Percentiles rank a stretch among this genome's conserved stretches.
Conservation (phyloP, 2,888 invertebrate species). For the Oligia fasciuncula region DNA sequence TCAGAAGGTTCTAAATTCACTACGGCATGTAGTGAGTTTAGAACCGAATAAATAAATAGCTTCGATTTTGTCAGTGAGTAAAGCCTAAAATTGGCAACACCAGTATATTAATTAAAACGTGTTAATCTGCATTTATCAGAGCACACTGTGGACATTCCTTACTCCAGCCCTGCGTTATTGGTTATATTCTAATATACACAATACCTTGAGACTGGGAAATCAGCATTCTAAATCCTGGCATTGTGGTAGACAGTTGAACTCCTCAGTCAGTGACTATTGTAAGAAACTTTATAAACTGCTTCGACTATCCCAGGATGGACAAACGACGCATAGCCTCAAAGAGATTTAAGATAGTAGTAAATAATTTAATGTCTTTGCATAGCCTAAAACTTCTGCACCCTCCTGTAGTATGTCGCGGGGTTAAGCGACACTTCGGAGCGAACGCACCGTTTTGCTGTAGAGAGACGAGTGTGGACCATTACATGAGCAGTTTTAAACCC, state of each 20-base stretch:
- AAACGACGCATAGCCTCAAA: not conserved
- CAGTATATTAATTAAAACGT: not conserved
- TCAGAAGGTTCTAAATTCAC: slow-evolving; percentile 34
- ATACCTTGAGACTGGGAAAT: not conserved
- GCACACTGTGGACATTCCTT: not conserved
- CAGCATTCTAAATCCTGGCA: not conserved
- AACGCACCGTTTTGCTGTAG: slow-evolving; percentile 13
- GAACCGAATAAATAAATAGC: not conserved
- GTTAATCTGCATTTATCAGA: not conserved
- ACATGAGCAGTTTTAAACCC: slow-evolving; percentile 51
- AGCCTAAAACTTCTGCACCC: slow-evolving; percentile 13
- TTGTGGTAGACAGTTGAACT: not conserved
- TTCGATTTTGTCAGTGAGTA: not conserved
- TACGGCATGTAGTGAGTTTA: not conserved
- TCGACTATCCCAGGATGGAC: not conserved
- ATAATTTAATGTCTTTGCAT: no score
- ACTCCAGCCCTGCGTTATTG: not conserved
- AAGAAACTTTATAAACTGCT: no score
- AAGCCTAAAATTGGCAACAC: not conserved
- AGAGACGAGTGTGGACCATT: slow-evolving; percentile 45
- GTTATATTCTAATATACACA: not conserved
- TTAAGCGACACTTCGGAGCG: slow-evolving; percentile 35
- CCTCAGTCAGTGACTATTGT: not conserved
- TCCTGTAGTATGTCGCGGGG: not conserved
- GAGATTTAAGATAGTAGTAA: no score